Percentiles rank a stretch among this genome's conserved stretches.
Evolutionary conservation across 1,140 invertebrate genomes (phyloP).

Genomic region (Zaprionus gabonicus): DNA sequence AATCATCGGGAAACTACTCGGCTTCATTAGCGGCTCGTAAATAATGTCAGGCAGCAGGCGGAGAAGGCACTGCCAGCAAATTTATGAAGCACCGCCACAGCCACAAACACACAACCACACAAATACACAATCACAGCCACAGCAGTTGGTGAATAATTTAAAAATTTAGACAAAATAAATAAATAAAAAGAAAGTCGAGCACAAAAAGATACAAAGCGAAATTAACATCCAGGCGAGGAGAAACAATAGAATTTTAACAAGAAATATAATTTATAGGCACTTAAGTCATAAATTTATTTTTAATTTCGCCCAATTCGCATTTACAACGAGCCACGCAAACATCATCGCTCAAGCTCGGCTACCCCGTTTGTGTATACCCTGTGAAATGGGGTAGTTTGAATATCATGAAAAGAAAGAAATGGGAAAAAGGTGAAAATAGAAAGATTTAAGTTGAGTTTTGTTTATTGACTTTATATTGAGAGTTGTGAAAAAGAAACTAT

Average conservation of each 20-base stretch:
- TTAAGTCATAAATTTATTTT: conserved; percentile 84
- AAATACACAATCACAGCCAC: not conserved
- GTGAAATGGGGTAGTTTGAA: not conserved
- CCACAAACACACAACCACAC: not conserved
- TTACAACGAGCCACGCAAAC: conserved; percentile 59
- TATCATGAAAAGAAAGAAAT: not conserved
- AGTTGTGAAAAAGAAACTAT: no score
- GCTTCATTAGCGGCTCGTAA: conserved; percentile 63
- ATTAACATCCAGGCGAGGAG: conserved; percentile 38
- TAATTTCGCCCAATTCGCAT: conserved; percentile 80
- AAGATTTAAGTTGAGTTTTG: no score
- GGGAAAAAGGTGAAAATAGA: no score
- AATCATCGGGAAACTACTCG: conserved; percentile 44
- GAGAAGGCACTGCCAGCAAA: conserved; percentile 34
- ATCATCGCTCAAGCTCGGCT: conserved; percentile 41
- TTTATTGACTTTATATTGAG: no score
- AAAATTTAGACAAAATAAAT: conserved; percentile 54
- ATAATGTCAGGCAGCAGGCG: conserved; percentile 47
- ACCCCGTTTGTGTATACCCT: conserved; percentile 39
- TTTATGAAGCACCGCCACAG: conserved; percentile 40
- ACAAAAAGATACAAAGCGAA: conserved; percentile 49
- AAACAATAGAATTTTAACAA: conserved; percentile 82
- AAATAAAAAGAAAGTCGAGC: conserved; percentile 56
- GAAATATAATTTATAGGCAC: conserved; percentile 82
- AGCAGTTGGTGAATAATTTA: conserved; percentile 56